Conservation (phyloP, 2,113 vertebrate genomes). For the Dasyprocta punctata region DNA sequence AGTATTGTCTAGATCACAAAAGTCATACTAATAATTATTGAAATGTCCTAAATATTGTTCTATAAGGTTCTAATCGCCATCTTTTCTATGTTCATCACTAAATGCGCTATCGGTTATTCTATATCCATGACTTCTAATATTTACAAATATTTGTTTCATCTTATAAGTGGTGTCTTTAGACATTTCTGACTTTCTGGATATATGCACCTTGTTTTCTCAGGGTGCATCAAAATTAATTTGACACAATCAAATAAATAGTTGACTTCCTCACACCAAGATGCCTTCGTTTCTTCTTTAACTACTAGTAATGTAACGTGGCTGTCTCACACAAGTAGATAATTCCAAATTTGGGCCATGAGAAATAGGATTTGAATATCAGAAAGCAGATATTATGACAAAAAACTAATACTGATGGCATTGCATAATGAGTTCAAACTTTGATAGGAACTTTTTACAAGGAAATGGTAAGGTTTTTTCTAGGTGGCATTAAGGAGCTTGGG, state of each 20-base stretch:
- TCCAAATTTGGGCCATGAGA: background rate
- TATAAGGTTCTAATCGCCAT: background rate
- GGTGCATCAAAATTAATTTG: background rate
- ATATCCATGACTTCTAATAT: background rate
- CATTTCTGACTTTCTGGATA: background rate
- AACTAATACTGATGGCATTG: background rate
- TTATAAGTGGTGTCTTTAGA: background rate
- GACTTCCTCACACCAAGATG: background rate
- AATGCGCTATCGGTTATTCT: background rate
- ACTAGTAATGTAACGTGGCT: background rate
- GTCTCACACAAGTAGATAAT: background rate
- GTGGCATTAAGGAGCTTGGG: background rate
- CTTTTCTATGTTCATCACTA: background rate
- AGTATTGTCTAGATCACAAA: background rate
- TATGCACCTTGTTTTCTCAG: background rate
- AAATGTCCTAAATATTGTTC: background rate
- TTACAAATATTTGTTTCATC: background rate
- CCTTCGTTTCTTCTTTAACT: background rate
- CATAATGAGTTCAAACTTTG: background rate
- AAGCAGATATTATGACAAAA: background rate
- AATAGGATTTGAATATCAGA: background rate
- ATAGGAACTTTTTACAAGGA: background rate
- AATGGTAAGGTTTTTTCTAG: background rate
- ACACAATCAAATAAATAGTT: background rate
- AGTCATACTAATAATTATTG: background rate